phyloP scores from a whole-genome alignment of 2,113 vertebrate genomes.

The Alosa alosa region DNA sequence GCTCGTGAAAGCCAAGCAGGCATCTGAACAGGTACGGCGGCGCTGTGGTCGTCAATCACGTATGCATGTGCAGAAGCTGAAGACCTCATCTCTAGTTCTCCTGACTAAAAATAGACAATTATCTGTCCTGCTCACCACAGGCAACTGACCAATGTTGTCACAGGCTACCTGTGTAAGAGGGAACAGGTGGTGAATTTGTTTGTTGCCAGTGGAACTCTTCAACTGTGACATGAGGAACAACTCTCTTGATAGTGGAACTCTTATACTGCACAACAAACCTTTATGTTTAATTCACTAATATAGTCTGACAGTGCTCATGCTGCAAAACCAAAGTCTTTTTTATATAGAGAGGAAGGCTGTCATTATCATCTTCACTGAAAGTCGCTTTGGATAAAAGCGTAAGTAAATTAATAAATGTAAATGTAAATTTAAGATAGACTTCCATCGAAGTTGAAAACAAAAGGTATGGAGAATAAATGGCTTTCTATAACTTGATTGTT shows the following conservation, averaged over 20 bases:
- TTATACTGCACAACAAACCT: not conserved
- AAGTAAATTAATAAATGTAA: too few species aligned
- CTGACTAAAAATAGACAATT: constrained; percentile 53
- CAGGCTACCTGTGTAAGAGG: constrained; percentile 41
- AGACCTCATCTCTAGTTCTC: not conserved
- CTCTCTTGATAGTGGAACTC: not conserved
- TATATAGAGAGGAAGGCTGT: not conserved
- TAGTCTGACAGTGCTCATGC: not conserved
- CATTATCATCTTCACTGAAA: not conserved
- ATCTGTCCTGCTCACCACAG: constrained; percentile 47
- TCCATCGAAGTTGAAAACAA: too few species aligned
- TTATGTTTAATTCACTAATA: not conserved
- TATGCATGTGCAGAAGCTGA: constrained; percentile 33
- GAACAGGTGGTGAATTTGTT: constrained; percentile 51
- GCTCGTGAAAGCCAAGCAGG: not conserved
- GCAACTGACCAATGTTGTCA: constrained; percentile 49
- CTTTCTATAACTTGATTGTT: too few species aligned
- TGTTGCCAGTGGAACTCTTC: constrained; percentile 10
- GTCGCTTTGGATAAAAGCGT: too few species aligned
- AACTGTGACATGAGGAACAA: not conserved
- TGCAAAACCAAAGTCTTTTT: not conserved
- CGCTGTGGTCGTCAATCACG: constrained; percentile 20
- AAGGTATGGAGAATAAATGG: too few species aligned
- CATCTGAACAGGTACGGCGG: constrained; percentile 17
- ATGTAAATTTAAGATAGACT: too few species aligned